Evolutionary conservation across 2,888 invertebrate genomes (phyloP).

Genomic region (Agriopis leucophaearia): DNA sequence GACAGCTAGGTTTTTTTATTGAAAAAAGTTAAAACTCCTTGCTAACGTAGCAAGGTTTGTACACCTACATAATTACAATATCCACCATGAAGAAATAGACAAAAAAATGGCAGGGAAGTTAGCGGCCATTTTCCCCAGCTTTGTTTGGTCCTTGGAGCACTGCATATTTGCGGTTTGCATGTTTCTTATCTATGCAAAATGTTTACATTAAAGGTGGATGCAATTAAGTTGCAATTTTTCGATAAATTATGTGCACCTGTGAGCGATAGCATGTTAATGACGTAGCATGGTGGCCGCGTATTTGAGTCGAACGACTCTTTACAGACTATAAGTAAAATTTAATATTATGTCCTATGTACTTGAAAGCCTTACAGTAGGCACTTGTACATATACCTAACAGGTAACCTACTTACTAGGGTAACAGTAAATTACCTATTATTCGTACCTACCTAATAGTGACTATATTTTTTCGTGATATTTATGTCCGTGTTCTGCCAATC

Average conservation of each 20-base stretch:
- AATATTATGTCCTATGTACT: no score
- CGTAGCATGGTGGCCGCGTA: slow-evolving; percentile 10
- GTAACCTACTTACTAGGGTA: background rate
- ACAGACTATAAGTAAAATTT: background rate
- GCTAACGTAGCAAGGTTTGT: no score
- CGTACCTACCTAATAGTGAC: no score
- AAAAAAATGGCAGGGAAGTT: slow-evolving; percentile 5
- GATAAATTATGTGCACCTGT: slow-evolving; percentile 30
- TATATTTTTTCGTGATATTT: background rate
- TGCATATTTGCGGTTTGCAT: slow-evolving; percentile 27
- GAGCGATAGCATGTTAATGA: slow-evolving; percentile 20
- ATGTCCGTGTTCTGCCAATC: slow-evolving; percentile 17
- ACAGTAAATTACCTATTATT: background rate
- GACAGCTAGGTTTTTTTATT: background rate
- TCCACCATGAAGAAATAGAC: background rate
- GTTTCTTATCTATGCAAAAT: slow-evolving; percentile 32
- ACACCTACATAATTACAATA: background rate
- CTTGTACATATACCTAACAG: background rate
- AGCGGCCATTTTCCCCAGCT: slow-evolving; percentile 21
- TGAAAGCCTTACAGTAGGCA: background rate
- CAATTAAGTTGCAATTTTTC: slow-evolving; percentile 38
- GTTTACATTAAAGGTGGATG: slow-evolving; percentile 32
- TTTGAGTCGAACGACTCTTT: no score
- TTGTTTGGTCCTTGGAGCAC: slow-evolving; percentile 8
- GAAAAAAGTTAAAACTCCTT: background rate